Conservation (phyloP, 2,113 vertebrate genomes). For the Microtus richardsoni region DNA sequence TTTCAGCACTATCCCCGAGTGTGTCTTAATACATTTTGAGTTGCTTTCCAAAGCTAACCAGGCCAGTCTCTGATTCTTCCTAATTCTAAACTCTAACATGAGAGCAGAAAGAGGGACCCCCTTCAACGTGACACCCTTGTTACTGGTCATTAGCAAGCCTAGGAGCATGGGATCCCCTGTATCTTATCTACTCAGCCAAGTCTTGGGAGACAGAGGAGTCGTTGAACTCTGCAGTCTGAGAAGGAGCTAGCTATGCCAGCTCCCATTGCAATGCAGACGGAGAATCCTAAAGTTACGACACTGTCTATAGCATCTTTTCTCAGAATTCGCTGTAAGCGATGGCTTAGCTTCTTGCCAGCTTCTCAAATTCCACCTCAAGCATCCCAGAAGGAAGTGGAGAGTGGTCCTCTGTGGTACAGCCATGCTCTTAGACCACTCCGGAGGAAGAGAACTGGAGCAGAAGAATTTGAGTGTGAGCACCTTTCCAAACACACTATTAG, state of each 20-base stretch:
- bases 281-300: not conserved
- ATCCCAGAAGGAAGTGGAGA: constrained; percentile 24
- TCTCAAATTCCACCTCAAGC: not conserved
- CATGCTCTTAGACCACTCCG: not conserved
- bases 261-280: not conserved
- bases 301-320: not conserved
- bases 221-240: not conserved
- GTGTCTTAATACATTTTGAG: not conserved
- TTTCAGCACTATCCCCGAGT: not conserved
- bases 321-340: constrained; percentile 10
- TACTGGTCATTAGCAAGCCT: not conserved
- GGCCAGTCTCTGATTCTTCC: not conserved
- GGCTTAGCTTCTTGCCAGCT: not conserved
- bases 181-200: not conserved
- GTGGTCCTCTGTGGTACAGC: not conserved
- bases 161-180: not conserved
- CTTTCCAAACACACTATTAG: constrained; percentile 24
- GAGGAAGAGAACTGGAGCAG: not conserved
- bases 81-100: constrained; percentile 6
- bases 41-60: constrained; percentile 1
- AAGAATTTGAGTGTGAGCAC: not conserved
- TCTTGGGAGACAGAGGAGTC: not conserved
- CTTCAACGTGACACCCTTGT: not conserved
- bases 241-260: not conserved
- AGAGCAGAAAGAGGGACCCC: not conserved